A percentile compares a stretch with the other conserved stretches of the same genome.
Conservation (phyloP, 92 coral and sea anemone genomes). For the Zoanthus solanderi region DNA sequence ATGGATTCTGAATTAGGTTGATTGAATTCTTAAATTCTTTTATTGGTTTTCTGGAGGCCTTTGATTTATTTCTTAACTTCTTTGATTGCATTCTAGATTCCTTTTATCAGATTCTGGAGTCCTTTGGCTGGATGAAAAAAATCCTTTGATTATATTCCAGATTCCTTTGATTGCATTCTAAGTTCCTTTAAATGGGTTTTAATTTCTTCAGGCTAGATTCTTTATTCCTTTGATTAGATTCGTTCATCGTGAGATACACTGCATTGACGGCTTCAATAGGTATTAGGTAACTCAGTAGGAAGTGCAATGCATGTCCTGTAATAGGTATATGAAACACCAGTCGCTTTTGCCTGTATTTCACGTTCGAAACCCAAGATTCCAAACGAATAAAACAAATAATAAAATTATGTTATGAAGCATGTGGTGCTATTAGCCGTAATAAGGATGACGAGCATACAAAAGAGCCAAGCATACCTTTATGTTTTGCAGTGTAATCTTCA, state of each 20-base stretch:
- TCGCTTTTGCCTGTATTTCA: conserved; percentile 40
- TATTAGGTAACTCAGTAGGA: conserved; percentile 65
- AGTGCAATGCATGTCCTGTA: conserved; percentile 64
- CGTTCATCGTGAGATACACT: conserved; percentile 46
- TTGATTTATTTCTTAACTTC: no score
- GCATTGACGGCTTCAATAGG: conserved; percentile 44
- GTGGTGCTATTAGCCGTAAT: not conserved
- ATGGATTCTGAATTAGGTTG: not conserved
- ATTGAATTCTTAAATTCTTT: no score
- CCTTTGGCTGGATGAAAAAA: not conserved
- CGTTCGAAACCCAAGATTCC: not conserved
- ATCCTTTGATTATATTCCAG: not conserved
- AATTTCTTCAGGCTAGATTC: not conserved
- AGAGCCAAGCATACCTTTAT: conserved; percentile 49
- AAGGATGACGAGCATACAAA: not conserved
- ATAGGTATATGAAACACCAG: conserved; percentile 60
- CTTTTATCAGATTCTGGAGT: not conserved
- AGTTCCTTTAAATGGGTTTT: not conserved
- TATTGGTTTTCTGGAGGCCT: no score
- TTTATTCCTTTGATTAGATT: not conserved
- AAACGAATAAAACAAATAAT: no score
- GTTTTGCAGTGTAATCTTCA: conserved; percentile 77
- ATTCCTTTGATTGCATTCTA: not conserved
- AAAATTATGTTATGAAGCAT: no score
- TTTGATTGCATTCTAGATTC: not conserved